Percentiles rank a stretch among this genome's conserved stretches.
phyloP scores from a whole-genome alignment of 1,140 invertebrate species.

The Apis cerana region DNA sequence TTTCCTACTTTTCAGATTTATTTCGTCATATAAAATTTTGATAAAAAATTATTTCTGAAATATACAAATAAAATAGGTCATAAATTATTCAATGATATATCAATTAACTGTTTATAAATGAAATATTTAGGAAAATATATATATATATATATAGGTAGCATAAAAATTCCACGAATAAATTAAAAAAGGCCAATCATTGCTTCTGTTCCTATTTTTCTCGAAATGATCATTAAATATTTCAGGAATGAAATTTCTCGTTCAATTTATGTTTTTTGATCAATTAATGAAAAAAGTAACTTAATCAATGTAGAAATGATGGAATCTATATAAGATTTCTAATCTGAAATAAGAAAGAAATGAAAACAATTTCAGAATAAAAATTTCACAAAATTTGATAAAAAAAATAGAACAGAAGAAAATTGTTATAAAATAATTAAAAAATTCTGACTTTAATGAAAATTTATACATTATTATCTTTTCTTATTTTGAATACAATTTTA shows the following conservation, averaged over 20 bases:
- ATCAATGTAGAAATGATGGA: background rate
- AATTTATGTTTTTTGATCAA: background rate
- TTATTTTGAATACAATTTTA: too few species aligned
- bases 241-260: conserved; percentile 23
- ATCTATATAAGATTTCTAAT: background rate
- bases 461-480: too few species aligned
- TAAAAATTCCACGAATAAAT: background rate
- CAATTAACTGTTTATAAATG: background rate
- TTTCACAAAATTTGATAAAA: background rate
- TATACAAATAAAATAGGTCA: too few species aligned
- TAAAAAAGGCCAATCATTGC: background rate
- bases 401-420: background rate
- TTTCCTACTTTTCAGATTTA: too few species aligned
- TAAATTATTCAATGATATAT: too few species aligned
- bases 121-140: background rate
- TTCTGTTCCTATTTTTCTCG: background rate
- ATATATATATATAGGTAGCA: too few species aligned
- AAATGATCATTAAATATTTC: background rate
- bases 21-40: too few species aligned
- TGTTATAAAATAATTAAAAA: too few species aligned
- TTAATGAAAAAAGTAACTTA: background rate
- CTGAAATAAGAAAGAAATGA: background rate
- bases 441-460: too few species aligned
- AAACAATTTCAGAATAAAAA: too few species aligned
- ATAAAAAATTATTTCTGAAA: too few species aligned